Base-by-base conservation (phyloP, 2,797 vertebrate species). In the Nyctalus aviator region DNA sequence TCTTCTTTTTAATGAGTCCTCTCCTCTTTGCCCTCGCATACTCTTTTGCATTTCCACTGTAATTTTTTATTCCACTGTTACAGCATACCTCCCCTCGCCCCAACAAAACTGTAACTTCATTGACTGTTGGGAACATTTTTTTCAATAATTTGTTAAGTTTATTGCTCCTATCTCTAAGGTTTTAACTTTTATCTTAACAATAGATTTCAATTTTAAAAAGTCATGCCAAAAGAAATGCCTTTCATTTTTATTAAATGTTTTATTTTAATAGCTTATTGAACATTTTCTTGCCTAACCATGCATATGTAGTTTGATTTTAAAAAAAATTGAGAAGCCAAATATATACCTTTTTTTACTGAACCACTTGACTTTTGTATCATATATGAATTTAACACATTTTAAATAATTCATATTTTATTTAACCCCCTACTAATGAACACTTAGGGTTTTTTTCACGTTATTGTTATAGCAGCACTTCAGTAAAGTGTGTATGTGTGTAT, bases 111-210 rank as follows among this genome's bases (percentile, higher is more conserved):
- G 0, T 87, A 71, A 90, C 41, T 84, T 78, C 35, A 53, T 37
- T 76, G 27, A 50, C 7, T 46, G 0, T 53, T 27, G 8, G 2
- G 88, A 94, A 46, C 48, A 37, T 5, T 69, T 5, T 88, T 81
- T 72, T 83, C 30, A 41, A 3, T 68, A 72, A 53, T 66, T 69
- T 44, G 69, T 62, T 68, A 71, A 87, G 23, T 59, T 46, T 88
- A 84, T 90, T 72, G 2, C 3, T 57, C 20, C 21, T 53, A 64
- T 90, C 21, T 14, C 20, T 71, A 15, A 62, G 78, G 8, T 71
- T 94, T 92, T 79, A 48, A 23, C 18, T 8, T 88, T 88, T 75
- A 69, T 84, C 18, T 75, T 81, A 50, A 14, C 32, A 94, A 75
- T 91, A 79, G 37, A 72, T 77, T 37, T 75, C 27, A 75, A 76